These are phyloP conservation scores for Oxytorus armatus DNA, from an alignment of 2,888 invertebrate species.

Conservation along the genomic window DNA sequence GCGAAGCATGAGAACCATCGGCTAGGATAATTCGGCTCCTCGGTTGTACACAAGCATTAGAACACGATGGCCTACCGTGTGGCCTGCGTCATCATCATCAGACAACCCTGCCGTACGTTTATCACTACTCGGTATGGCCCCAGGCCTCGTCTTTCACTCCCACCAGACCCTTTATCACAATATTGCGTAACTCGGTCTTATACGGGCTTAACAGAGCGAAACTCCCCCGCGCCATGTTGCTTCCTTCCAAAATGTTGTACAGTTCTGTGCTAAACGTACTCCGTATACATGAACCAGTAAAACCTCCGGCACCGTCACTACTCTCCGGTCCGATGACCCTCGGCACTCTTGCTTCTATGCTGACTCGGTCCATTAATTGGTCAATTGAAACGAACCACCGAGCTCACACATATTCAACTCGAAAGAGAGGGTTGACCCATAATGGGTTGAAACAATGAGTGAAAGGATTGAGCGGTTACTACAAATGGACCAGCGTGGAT, in stretches of 20 bases:
- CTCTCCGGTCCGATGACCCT: too few species aligned
- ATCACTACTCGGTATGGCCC: constrained; percentile 73
- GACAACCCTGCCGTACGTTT: constrained; percentile 71
- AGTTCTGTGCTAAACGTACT: too few species aligned
- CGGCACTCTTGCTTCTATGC: too few species aligned
- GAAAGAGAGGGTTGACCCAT: too few species aligned
- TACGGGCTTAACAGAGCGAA: constrained; percentile 73
- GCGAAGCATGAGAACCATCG: constrained; percentile 26
- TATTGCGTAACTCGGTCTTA: constrained; percentile 73
- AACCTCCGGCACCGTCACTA: too few species aligned
- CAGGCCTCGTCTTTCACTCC: constrained; percentile 18
- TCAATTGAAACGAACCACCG: too few species aligned
- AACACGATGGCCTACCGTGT: background rate
- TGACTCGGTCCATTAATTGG: too few species aligned
- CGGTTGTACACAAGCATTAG: constrained; percentile 21
- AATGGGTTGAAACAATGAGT: too few species aligned
- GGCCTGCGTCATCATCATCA: constrained; percentile 43
- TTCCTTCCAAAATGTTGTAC: background rate
- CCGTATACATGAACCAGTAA: too few species aligned
- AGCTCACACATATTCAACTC: too few species aligned
- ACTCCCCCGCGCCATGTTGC: constrained; percentile 48
- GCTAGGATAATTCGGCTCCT: constrained; percentile 50
- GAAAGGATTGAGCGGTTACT: too few species aligned
- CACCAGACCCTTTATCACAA: constrained; percentile 75
- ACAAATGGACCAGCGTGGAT: too few species aligned